Evolutionary conservation across 2,797 vertebrate genomes (phyloP), one percentile per base, ranked within the genome.

Genomic region (Carduelis carduelis): DNA sequence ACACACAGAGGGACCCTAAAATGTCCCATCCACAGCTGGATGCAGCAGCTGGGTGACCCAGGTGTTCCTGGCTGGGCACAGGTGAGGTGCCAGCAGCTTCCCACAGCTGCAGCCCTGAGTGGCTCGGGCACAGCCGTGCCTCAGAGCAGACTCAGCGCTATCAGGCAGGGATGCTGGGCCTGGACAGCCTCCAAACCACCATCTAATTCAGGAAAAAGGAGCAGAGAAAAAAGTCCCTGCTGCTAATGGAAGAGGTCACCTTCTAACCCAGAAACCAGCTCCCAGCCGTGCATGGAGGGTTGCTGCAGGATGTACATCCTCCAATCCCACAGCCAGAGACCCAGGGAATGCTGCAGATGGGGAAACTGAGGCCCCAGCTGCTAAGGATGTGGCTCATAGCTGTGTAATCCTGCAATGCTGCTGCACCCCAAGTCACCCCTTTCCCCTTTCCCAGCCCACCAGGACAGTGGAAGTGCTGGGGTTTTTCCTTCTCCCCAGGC

Each of bases 231-330:
- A 55, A 6, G 0, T 83, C 65, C 59, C 87, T 78, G 78, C 82
- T 87, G 94, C 83, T 89, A 37, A 85, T 44, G 55, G 71, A 78
- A 95, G 91, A 96, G 95, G 96, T 96, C 96, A 97, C 96, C 95
- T 97, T 97, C 96, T 84, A 83, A 96, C 87, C 93, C 76, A 95
- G 91, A 84, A 96, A 81, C 22, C 47, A 20, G 30, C 19, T 68
- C 35, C n/a, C 21, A 52, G 75, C 52, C 13, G 2, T 2, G 16
- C 3, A 1, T 0, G 0, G 39, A 68, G 65, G 35, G 35, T 4
- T 70, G 68, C 89, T 87, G 81, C 28, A 34, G 68, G 50, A 23
- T 3, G 26, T 26, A 5, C 53, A 14, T 10, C 53, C n/a, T 24
- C 35, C 34, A 57, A 17, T 1, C 27, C 37, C 14, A 4, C 60